Conservation (phyloP, 2,888 invertebrate genomes). For the Sceliomorpha sp. region DNA sequence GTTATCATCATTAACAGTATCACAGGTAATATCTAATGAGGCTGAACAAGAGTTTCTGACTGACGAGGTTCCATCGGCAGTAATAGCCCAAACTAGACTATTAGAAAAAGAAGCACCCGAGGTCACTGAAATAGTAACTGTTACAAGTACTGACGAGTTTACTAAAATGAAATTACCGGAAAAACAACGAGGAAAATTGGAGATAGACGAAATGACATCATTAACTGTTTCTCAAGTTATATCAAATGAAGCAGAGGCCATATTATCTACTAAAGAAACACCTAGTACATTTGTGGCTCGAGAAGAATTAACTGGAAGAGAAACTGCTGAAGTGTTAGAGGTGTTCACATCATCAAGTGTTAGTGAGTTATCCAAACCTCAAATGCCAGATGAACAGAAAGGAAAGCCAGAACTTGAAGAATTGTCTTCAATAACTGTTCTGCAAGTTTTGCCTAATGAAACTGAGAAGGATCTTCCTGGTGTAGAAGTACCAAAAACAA, state of each 20-base stretch:
- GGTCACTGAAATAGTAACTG: conserved; percentile 65
- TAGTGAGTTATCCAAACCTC: conserved; percentile 61
- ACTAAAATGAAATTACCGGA: conserved; percentile 63
- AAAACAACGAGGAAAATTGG: conserved; percentile 61
- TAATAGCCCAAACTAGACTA: conserved; percentile 61
- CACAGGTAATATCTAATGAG: conserved; percentile 62
- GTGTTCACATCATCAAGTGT: conserved; percentile 63
- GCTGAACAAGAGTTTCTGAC: conserved; percentile 56
- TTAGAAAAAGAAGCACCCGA: conserved; percentile 76
- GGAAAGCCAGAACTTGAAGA: conserved; percentile 66
- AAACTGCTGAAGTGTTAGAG: conserved; percentile 69
- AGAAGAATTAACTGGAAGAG: conserved; percentile 67
- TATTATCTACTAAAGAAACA: conserved; percentile 49
- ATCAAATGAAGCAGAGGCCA: conserved; percentile 58
- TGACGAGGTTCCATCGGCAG: conserved; percentile 32
- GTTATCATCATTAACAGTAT: conserved; percentile 63
- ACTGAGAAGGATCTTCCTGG: conserved; percentile 37
- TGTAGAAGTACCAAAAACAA: conserved; percentile 66
- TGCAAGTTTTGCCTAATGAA: conserved; percentile 62
- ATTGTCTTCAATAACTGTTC: conserved; percentile 63
- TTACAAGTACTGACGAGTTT: conserved; percentile 57
- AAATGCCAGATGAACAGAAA: conserved; percentile 60
- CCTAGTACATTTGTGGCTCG: conserved; percentile 76
- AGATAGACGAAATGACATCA: conserved; percentile 64
- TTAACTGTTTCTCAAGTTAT: conserved; percentile 63